Evolutionary conservation across 2,113 vertebrate genomes (phyloP).

Genomic region (Dunckerocampus dactyliophorus): DNA sequence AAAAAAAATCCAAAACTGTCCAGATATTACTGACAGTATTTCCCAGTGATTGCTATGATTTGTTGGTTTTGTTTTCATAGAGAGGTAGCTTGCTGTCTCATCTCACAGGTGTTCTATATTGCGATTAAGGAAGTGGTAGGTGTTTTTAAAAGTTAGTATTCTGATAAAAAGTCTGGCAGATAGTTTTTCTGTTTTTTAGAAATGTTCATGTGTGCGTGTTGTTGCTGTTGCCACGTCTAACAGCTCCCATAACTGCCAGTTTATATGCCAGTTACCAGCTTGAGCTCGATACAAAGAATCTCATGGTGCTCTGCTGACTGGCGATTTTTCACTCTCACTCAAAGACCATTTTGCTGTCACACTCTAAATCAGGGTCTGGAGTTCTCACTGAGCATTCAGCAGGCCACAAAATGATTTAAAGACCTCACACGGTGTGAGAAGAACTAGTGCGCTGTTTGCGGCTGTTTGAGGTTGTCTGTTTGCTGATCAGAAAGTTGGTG

Average conservation of each 20-base stretch:
- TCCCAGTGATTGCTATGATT: too few species aligned
- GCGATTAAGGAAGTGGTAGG: too few species aligned
- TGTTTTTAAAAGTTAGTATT: too few species aligned
- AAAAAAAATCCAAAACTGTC: too few species aligned
- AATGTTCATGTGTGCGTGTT: too few species aligned
- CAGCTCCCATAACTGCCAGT: slow-evolving; percentile 25
- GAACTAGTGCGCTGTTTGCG: slow-evolving; percentile 28
- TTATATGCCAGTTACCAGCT: slow-evolving; percentile 30
- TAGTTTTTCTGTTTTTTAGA: too few species aligned
- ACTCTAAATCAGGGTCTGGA: slow-evolving; percentile 22
- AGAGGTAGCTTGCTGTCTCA: too few species aligned
- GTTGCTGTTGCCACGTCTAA: slow-evolving; percentile 28
- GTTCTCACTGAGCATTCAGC: slow-evolving; percentile 38
- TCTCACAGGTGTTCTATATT: too few species aligned
- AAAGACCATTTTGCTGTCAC: slow-evolving; percentile 35
- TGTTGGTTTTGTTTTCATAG: too few species aligned
- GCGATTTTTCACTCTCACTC: slow-evolving; percentile 32
- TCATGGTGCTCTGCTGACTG: slow-evolving; percentile 25
- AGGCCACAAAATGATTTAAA: slow-evolving; percentile 33
- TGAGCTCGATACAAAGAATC: slow-evolving; percentile 16
- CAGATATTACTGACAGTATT: too few species aligned
- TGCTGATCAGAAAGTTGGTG: neutral
- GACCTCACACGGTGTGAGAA: slow-evolving; percentile 49
- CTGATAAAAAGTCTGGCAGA: too few species aligned
- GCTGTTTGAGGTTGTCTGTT: slow-evolving; percentile 21